Conservation (phyloP, 2,113 vertebrate genomes). For the Donacobius atricapilla region DNA sequence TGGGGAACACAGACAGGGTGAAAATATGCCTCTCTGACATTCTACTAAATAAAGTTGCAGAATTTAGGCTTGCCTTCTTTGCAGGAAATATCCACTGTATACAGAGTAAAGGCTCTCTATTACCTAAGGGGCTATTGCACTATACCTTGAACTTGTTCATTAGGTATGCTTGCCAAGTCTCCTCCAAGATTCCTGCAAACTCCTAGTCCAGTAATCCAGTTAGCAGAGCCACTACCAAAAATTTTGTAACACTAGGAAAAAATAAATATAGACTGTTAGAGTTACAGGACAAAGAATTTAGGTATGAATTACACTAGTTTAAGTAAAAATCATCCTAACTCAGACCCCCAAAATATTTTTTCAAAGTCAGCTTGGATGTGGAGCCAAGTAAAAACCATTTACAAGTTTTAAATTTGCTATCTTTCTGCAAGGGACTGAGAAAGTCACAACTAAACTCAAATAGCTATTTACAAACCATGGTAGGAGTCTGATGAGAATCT, state of each 20-base stretch:
- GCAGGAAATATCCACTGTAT: background rate
- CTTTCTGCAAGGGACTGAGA: background rate
- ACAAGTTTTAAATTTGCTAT: background rate
- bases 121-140: background rate
- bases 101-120: background rate
- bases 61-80: background rate
- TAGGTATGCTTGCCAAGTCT: conserved; percentile 80
- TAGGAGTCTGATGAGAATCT: background rate
- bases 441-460: background rate
- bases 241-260: conserved; percentile 83
- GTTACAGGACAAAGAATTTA: background rate
- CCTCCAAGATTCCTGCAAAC: conserved; percentile 78
- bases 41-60: background rate
- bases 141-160: conserved; percentile 82
- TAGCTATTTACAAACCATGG: background rate
- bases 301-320: background rate
- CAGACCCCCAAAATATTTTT: background rate
- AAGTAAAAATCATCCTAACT: background rate
- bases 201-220: conserved; percentile 76
- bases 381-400: background rate
- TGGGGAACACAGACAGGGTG: background rate
- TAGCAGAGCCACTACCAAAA: conserved; percentile 50
- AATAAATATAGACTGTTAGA: background rate
- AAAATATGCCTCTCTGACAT: background rate
- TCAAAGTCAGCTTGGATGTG: background rate